Conservation (phyloP, 2,888 invertebrate genomes). For the Cremastinae sp. region DNA sequence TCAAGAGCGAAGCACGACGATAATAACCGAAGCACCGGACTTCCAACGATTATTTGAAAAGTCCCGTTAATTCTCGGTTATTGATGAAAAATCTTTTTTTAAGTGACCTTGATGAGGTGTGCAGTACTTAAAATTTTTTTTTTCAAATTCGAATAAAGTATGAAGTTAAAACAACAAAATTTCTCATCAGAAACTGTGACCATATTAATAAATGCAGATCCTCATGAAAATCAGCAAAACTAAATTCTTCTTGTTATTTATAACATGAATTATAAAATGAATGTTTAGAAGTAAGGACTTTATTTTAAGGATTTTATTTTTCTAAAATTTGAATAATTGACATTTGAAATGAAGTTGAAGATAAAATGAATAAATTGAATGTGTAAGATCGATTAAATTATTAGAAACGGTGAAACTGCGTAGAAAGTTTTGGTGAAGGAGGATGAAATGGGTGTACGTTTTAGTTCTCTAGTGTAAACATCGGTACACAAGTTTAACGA, state of each 20-base stretch:
- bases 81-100: neutral
- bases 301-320: too few relatives aligned
- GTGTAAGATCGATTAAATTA: conserved; percentile 18
- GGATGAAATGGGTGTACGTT: conserved; percentile 4
- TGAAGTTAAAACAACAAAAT: too few relatives aligned
- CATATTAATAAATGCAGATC: too few relatives aligned
- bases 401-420: conserved; percentile 18
- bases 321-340: neutral
- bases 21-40: neutral
- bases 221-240: too few relatives aligned
- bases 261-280: too few relatives aligned
- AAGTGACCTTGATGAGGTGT: too few relatives aligned
- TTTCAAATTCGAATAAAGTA: too few relatives aligned
- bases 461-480: conserved; percentile 15
- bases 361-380: conserved; percentile 4
- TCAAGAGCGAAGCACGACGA: conserved; percentile 23
- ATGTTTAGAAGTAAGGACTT: too few relatives aligned
- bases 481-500: conserved; percentile 19
- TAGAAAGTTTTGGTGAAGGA: neutral
- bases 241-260: too few relatives aligned
- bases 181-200: neutral
- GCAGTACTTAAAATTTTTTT: too few relatives aligned
- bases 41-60: neutral
- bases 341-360: neutral
- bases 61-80: neutral